Base-by-base conservation (phyloP, 1,140 invertebrate species). In the Olivierus martensii region DNA sequence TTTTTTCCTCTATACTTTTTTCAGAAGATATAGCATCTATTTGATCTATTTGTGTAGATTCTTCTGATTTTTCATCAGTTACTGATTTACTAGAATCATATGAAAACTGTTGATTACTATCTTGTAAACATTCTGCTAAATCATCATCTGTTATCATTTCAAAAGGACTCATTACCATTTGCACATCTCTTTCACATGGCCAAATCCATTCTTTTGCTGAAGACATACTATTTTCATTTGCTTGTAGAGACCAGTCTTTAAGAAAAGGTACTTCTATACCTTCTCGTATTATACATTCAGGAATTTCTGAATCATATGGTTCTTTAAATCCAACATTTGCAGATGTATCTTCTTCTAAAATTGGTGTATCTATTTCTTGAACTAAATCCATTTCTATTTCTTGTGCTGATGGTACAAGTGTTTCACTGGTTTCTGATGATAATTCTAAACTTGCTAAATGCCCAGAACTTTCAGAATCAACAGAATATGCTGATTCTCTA, bases 371-470 rank as follows among this genome's bases (percentile, higher is more conserved):
- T 46, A 49, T 37, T 36, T 63, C 59, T 17, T 58, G 55, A 19
- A 10, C 52, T 51, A 64, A 65, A 54, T 75, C 73, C 15, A 73
- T 57, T 62, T 77, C 75, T 57, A 73, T 66, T 60, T 53, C 55
- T 50, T 57, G 54, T 10, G 69, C 71, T 11, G 87, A 89, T 7
- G 86, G 81, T 12, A 93, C 81, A 36, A 93, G 66, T 6, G 89
- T 93, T 72, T 92, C 89, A 2, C 87, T 90, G 19, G 84, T 73
- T 67, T 92, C 88, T 43, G 87, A 89, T 7, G 84, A 81, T 41
- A 75, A 70, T 72, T 91, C 87, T 58, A 89, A 76, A 66, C 86
- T 89, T 7, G 80, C 85, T 46, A 90, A 71, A 67, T 90, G 83
- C 42, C 85, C 86, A 2, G 87, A 90, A 59, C 83, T 86, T 67